Percentiles rank a stretch among this genome's conserved stretches.
phyloP scores from a whole-genome alignment of 53 echinoderm and acorn worm genomes.

The Mesocentrotus franciscanus region DNA sequence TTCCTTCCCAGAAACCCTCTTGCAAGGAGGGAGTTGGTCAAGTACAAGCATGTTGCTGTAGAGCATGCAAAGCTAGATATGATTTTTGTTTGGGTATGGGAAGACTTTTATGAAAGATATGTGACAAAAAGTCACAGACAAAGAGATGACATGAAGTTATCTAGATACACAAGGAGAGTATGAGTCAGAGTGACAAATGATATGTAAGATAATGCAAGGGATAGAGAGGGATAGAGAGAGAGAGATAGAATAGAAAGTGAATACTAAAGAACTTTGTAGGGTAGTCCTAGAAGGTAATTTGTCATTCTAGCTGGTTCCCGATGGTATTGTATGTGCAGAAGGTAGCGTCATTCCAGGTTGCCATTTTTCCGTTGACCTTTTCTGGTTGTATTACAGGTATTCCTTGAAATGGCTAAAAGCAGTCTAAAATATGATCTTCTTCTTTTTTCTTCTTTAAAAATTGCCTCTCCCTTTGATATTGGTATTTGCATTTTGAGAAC shows the following conservation, averaged over 20 bases:
- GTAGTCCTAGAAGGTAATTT: background rate
- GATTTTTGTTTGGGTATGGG: background rate
- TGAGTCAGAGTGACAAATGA: background rate
- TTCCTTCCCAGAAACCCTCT: conserved; percentile 6
- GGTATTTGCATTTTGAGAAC: background rate
- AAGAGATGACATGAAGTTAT: background rate
- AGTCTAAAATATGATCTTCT: background rate
- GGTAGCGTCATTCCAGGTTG: background rate
- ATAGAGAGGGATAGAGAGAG: background rate
- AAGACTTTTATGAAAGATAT: background rate
- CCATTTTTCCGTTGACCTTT: background rate
- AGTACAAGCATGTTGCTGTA: background rate
- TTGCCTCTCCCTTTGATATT: background rate
- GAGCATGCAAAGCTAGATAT: background rate
- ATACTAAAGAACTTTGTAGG: background rate
- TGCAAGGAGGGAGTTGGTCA: conserved; percentile 9
- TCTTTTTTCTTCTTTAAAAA: background rate
- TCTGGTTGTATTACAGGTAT: background rate
- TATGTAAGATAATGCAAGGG: background rate
- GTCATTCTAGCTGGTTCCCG: background rate
- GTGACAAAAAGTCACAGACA: background rate
- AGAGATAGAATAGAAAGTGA: background rate
- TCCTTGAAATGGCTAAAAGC: background rate
- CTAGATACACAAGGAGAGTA: background rate
- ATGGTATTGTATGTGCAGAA: background rate